Percentiles rank a stretch among this genome's conserved stretches.
phyloP scores from a whole-genome alignment of 2,888 invertebrate genomes.

The Rutpela maculata region DNA sequence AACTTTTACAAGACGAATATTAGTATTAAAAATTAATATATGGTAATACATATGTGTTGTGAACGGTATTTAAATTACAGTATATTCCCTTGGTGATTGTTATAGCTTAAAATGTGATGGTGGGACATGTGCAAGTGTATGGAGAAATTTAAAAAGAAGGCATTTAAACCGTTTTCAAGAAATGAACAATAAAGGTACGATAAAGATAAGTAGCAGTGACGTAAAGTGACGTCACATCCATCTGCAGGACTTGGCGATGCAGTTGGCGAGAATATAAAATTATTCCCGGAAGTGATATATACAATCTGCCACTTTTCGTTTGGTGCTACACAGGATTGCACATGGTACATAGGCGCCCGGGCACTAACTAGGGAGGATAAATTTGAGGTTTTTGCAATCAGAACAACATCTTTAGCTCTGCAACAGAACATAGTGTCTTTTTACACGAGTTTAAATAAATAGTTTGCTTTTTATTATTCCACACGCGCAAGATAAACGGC shows the following conservation, averaged over 20 bases:
- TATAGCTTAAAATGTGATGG: conserved; percentile 19
- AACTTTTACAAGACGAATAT: conserved; percentile 31
- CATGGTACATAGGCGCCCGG: not conserved
- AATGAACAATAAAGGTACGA: conserved; percentile 36
- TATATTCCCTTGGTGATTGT: conserved; percentile 12
- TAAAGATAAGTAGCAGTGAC: conserved; percentile 38
- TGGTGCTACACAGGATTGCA: conserved; percentile 11
- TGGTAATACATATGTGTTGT: conserved; percentile 12
- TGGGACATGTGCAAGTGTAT: conserved; percentile 20
- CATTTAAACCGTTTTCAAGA: conserved; percentile 39
- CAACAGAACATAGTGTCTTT: too few relatives aligned
- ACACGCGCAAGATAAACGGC: too few relatives aligned
- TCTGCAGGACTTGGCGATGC: conserved; percentile 26
- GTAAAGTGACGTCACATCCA: conserved; percentile 41
- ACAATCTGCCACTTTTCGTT: conserved; percentile 35
- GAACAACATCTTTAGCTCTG: too few relatives aligned
- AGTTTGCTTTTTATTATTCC: too few relatives aligned
- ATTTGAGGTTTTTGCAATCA: not conserved
- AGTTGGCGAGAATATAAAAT: conserved; percentile 39
- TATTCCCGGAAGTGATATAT: conserved; percentile 32
- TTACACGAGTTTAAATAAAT: too few relatives aligned
- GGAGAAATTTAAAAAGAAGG: conserved; percentile 36
- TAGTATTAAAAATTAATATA: conserved; percentile 22
- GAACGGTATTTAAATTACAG: conserved; percentile 34
- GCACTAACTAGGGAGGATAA: not conserved